phyloP scores from a whole-genome alignment of 2,113 vertebrate genomes.

The Nestor notabilis region DNA sequence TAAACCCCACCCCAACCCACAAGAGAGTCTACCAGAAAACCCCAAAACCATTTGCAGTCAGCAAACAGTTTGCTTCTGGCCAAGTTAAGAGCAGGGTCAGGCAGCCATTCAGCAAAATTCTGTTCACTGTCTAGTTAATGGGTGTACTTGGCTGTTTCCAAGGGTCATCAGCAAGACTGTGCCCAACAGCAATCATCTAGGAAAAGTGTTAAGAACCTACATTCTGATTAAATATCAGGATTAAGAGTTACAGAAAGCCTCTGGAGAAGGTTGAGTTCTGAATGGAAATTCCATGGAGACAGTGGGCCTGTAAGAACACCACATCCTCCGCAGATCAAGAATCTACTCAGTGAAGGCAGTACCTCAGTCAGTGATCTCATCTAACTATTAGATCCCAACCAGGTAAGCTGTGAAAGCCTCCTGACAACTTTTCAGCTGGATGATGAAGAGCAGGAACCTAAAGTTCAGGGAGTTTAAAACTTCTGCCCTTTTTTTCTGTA shows the following conservation, averaged over 20 bases:
- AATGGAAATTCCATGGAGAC: neutral
- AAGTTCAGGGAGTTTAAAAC: neutral
- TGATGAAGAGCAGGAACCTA: neutral
- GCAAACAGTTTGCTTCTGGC: neutral
- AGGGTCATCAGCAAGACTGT: neutral
- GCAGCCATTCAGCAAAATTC: neutral
- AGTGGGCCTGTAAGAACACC: neutral
- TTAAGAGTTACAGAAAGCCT: neutral
- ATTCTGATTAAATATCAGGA: neutral
- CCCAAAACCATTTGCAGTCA: neutral
- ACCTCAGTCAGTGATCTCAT: neutral
- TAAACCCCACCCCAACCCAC: neutral
- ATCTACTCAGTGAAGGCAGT: neutral
- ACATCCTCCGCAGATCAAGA: neutral
- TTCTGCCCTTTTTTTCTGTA: neutral
- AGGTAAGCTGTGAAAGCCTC: neutral
- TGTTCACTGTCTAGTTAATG: neutral
- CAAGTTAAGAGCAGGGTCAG: neutral
- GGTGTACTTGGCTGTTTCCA: neutral
- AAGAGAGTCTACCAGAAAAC: neutral
- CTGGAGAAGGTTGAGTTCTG: neutral
- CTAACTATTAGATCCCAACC: neutral
- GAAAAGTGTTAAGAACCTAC: neutral
- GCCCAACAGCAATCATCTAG: neutral
- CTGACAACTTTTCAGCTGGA: neutral